These are phyloP conservation scores for Thripadectes ignobilis DNA, from an alignment of 2,797 vertebrate species.

Conservation along the genomic window DNA sequence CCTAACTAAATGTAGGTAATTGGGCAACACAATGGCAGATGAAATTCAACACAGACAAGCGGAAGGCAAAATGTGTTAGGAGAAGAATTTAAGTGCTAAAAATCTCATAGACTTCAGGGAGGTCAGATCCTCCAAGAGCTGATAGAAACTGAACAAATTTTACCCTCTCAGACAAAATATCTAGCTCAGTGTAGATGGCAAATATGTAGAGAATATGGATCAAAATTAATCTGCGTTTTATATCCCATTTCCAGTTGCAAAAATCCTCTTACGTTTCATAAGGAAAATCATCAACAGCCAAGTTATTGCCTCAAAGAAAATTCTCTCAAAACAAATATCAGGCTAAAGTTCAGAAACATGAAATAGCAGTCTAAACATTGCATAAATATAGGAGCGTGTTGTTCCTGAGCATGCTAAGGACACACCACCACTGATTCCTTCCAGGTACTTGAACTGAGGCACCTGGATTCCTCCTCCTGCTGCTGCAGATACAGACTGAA, in stretches of 20 bases:
- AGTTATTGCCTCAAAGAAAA: not conserved
- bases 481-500: not conserved
- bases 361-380: not conserved
- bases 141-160: not conserved
- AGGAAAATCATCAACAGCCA: not conserved
- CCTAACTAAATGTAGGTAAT: conserved; percentile 31
- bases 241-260: not conserved
- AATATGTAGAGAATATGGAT: not conserved
- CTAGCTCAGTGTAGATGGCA: not conserved
- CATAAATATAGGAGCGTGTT: not conserved
- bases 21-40: conserved; percentile 45
- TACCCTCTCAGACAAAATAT: not conserved
- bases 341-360: not conserved
- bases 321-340: not conserved
- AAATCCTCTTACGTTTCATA: not conserved
- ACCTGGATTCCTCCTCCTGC: not conserved
- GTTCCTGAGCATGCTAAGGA: not conserved
- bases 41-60: conserved; percentile 22
- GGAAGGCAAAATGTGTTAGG: conserved; percentile 5
- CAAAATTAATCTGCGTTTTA: not conserved
- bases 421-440: not conserved
- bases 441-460: not conserved
- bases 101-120: not conserved
- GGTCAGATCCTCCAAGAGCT: not conserved
- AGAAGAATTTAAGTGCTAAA: conserved; percentile 43